Conservation (phyloP, 2,888 invertebrate species). For the Physocephala rufipes region DNA sequence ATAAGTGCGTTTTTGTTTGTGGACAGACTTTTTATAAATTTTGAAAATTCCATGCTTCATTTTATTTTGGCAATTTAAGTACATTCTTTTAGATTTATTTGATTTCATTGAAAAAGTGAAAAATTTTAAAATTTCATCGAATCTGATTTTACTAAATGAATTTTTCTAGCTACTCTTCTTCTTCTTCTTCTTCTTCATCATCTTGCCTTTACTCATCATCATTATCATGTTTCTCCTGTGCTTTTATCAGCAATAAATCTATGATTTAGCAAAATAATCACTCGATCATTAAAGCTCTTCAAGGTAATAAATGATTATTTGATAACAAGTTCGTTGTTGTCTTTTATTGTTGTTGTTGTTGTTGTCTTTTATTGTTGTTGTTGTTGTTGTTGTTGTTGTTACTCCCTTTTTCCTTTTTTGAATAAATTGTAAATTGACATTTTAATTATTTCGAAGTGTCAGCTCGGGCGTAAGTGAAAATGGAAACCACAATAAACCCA, state of each 20-base stretch:
- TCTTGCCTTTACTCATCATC: neutral
- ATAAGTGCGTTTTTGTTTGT: too few relatives aligned
- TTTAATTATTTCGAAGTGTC: neutral
- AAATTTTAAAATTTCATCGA: neutral
- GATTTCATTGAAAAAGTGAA: conserved; percentile 1
- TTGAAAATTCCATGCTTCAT: too few relatives aligned
- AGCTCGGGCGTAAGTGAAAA: too few relatives aligned
- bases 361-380: neutral
- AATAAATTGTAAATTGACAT: neutral
- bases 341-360: neutral
- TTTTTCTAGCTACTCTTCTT: neutral
- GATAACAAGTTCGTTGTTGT: neutral
- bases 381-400: neutral
- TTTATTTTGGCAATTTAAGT: too few relatives aligned
- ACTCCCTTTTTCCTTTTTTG: neutral
- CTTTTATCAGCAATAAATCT: conserved; percentile 7
- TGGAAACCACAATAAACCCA: too few relatives aligned
- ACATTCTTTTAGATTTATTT: too few relatives aligned
- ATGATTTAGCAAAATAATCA: too few relatives aligned
- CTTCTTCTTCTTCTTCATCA: neutral
- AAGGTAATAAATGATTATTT: too few relatives aligned
- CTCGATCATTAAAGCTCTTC: too few relatives aligned
- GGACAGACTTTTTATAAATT: too few relatives aligned
- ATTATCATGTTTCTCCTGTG: neutral
- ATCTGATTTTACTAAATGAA: neutral